Conservation (phyloP, 2,888 invertebrate genomes). For the Microplitis deprimator region DNA sequence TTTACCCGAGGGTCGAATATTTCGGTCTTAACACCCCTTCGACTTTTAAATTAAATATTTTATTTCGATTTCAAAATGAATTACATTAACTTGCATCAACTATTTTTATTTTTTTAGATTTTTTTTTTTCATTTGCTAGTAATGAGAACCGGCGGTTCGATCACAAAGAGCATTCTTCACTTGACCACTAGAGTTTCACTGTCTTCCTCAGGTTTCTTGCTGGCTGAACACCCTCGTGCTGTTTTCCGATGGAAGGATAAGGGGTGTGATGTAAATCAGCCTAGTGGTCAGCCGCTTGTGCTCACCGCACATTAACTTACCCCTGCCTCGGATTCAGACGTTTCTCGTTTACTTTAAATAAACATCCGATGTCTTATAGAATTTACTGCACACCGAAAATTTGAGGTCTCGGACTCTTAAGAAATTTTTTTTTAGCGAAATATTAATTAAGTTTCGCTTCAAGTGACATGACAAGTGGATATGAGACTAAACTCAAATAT, state of each 20-base stretch:
- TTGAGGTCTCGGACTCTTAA: too few relatives aligned
- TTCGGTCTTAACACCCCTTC: background rate
- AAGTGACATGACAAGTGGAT: too few relatives aligned
- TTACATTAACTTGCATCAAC: too few relatives aligned
- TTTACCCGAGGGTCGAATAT: background rate
- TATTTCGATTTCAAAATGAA: too few relatives aligned
- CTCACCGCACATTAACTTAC: constrained; percentile 69
- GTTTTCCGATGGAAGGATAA: constrained; percentile 62
- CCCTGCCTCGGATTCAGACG: constrained; percentile 37
- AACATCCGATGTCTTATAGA: background rate
- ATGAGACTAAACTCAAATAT: too few relatives aligned
- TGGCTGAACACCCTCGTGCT: constrained; percentile 44
- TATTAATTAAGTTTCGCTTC: too few relatives aligned
- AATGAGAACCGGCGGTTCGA: constrained; percentile 62
- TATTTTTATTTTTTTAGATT: too few relatives aligned
- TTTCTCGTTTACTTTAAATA: constrained; percentile 11
- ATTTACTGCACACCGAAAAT: too few relatives aligned
- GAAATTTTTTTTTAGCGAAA: too few relatives aligned
- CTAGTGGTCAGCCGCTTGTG: constrained; percentile 66
- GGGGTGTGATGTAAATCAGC: constrained; percentile 70
- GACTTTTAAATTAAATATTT: too few relatives aligned
- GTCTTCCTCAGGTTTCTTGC: constrained; percentile 37
- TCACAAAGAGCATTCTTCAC: constrained; percentile 66
- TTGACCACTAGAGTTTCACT: constrained; percentile 61
- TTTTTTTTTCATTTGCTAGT: constrained; percentile 54